Evolutionary conservation across 2,888 invertebrate species (phyloP).

Genomic region (Galeopsomyia nigrocyanea): DNA sequence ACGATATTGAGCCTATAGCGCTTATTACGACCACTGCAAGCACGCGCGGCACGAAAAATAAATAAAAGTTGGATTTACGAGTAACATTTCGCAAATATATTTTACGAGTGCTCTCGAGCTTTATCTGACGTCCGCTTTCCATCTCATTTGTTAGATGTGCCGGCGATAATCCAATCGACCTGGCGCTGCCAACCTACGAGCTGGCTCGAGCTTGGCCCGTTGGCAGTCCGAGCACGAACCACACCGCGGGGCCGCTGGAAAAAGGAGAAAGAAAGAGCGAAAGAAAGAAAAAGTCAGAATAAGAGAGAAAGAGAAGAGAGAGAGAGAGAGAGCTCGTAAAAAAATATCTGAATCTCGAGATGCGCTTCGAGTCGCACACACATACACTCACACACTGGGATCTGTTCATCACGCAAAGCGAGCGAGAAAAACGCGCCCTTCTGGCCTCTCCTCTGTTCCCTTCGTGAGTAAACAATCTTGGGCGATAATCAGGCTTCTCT

Average conservation of each 20-base stretch:
- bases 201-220: constrained; percentile 37
- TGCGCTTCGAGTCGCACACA: constrained; percentile 50
- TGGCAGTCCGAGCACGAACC: constrained; percentile 59
- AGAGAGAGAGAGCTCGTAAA: constrained; percentile 54
- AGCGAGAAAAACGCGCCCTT: not conserved
- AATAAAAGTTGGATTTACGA: constrained; percentile 16
- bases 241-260: constrained; percentile 39
- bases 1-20: too few relatives aligned
- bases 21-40: too few relatives aligned
- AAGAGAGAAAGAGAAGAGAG: constrained; percentile 34
- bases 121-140: constrained; percentile 34
- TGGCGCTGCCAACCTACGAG: constrained; percentile 38
- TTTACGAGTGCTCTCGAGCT: constrained; percentile 39
- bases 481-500: constrained; percentile 66
- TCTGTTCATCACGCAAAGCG: not conserved
- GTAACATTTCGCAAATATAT: constrained; percentile 18
- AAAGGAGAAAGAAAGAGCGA: constrained; percentile 35
- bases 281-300: constrained; percentile 37
- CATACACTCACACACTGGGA: constrained; percentile 42
- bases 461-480: constrained; percentile 63
- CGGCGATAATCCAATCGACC: constrained; percentile 46
- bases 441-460: constrained; percentile 46
- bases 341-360: constrained; percentile 64
- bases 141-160: constrained; percentile 47
- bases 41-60: too few relatives aligned